Base-by-base conservation (phyloP, 1,140 invertebrate genomes). In the Camponotus vicinus region DNA sequence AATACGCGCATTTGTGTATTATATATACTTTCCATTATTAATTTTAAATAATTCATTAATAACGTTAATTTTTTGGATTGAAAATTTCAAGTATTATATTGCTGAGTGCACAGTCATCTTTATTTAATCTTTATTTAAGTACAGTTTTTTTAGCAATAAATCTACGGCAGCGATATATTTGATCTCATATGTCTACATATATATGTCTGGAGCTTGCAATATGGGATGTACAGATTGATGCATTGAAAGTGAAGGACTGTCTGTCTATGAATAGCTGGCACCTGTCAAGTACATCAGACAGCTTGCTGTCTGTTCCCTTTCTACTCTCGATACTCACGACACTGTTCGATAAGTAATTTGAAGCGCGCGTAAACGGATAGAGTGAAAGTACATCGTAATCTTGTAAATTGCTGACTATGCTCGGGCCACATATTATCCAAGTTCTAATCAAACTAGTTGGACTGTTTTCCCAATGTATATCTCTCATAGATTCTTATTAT, bases 201-300 rank as follows among this genome's bases (percentile, higher is more conserved):
- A 59, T 21, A 18, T 15, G 34, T 15, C 15, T 27, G 34, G 11
- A 45, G 42, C 21, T 67, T 27, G 64, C 49, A 32, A 83, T 73
- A 11, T 37, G 52, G 34, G 63, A 55, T 45, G 37, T 64, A 66
- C 45, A 42, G 88, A 89, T 89, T 89, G 88, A 89, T 70, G 88
- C 85, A 84, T 86, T 59, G 89, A 87, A 86, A 90, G 88, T 89
- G 89, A 90, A 87, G 88, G 85, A 86, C 88, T 89, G 89, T 90
- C 89, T 45, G 85, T 87, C 40, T 67, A 77, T 87, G 88, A 90
- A 90, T 89, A 90, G 85, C 88, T 87, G 89, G 85, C 85, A 87
- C 85, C 85, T 90, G 89, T 90, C 89, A 89, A 80, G 85, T 87
- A 86, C 79, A 89, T 89, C 88, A 75, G 78, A 86, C 85, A 89